Evolutionary conservation across 2,888 invertebrate genomes (phyloP).

Genomic region (Stegana nigrithorax): DNA sequence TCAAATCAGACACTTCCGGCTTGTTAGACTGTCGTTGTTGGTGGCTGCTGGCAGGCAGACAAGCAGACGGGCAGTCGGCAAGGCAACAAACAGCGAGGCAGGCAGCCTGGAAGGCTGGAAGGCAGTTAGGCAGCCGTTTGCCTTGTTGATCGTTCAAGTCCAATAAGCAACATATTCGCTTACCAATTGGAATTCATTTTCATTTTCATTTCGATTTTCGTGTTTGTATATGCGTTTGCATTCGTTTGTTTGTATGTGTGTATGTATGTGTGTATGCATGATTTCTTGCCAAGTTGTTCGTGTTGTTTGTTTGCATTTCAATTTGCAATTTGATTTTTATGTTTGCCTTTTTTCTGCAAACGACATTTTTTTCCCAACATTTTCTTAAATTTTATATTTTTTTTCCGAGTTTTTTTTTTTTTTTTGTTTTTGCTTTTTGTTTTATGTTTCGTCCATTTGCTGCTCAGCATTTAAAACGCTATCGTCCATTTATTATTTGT

Average conservation of each 20-base stretch:
- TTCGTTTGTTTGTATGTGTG: too few species aligned
- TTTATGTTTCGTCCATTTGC: too few species aligned
- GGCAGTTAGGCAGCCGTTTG: too few species aligned
- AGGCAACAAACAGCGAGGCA: not conserved
- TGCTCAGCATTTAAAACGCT: too few species aligned
- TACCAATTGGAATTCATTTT: constrained; percentile 4
- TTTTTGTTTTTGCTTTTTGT: not conserved
- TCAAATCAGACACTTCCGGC: constrained; percentile 48
- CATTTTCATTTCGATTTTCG: not conserved
- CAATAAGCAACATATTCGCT: too few species aligned
- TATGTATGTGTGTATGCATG: too few species aligned
- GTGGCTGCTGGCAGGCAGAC: too few species aligned
- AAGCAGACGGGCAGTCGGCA: too few species aligned
- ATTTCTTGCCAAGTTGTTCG: too few species aligned
- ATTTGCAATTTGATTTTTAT: not conserved
- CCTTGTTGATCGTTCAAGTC: too few species aligned
- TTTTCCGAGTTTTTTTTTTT: constrained; percentile 7
- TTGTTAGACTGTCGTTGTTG: constrained; percentile 40
- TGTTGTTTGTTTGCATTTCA: not conserved
- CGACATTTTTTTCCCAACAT: constrained; percentile 51
- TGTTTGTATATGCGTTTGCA: not conserved
- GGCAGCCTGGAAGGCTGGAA: too few species aligned
- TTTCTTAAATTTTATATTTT: not conserved
- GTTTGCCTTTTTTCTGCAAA: constrained; percentile 53
- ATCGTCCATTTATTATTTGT: not conserved